Conservation (phyloP, 2,888 invertebrate species). For the Ceraclea dissimilis region DNA sequence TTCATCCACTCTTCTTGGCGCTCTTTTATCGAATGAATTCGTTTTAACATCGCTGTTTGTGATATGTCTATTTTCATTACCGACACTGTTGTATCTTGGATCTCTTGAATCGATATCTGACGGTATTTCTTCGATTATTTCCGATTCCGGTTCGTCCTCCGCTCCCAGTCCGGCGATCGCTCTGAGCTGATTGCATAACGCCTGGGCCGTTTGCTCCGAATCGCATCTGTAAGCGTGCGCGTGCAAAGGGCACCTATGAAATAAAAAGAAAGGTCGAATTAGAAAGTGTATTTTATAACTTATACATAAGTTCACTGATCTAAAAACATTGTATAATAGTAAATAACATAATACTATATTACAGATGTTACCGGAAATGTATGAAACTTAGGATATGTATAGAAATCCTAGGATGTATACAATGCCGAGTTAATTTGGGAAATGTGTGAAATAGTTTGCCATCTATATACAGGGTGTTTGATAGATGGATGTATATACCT, state of each 20-base stretch:
- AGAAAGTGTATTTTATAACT: too few species aligned
- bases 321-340: not conserved
- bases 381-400: too few species aligned
- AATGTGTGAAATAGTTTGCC: too few species aligned
- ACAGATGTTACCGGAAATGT: too few species aligned
- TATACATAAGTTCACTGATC: not conserved
- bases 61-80: not conserved
- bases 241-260: slow-evolving; percentile 70
- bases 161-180: slow-evolving; percentile 56
- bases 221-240: slow-evolving; percentile 94
- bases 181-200: slow-evolving; percentile 78
- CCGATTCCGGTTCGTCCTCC: slow-evolving; percentile 48
- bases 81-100: slow-evolving; percentile 7
- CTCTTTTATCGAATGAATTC: slow-evolving; percentile 7
- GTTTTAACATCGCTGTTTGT: not conserved
- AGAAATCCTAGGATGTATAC: too few species aligned
- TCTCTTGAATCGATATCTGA: slow-evolving; percentile 6
- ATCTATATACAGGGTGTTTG: too few species aligned
- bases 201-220: slow-evolving; percentile 84
- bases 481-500: too few species aligned
- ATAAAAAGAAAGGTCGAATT: slow-evolving; percentile 1
- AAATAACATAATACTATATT: too few species aligned
- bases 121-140: slow-evolving; percentile 30
- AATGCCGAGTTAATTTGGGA: too few species aligned
- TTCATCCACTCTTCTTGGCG: not conserved